These are phyloP conservation scores for Plecturocebus donacophilus DNA, from an alignment of 2,113 vertebrate species.

Conservation along the genomic window DNA sequence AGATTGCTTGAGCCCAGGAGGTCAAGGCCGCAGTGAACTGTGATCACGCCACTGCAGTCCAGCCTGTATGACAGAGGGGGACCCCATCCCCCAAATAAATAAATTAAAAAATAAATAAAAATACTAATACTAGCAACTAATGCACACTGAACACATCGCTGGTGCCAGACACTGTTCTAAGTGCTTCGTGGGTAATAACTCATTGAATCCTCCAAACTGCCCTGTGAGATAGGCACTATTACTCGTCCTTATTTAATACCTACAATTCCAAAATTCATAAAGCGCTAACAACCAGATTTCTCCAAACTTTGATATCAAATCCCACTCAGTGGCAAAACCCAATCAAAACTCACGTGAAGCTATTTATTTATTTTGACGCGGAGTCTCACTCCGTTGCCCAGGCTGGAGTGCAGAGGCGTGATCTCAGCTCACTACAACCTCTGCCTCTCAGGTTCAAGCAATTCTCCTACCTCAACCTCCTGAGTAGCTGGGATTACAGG, in stretches of 20 bases:
- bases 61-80: too few relatives aligned
- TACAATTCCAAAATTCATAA: neutral
- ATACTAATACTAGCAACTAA: neutral
- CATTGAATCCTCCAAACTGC: neutral
- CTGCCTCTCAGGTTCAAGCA: accelerated
- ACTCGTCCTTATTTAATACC: too few relatives aligned
- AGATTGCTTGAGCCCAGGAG: too few relatives aligned
- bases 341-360: neutral
- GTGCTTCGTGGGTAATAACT: neutral
- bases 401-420: too few relatives aligned
- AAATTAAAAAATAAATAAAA: neutral
- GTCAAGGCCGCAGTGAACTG: too few relatives aligned
- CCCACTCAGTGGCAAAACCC: neutral
- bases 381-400: too few relatives aligned
- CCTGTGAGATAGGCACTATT: neutral
- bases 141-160: accelerated
- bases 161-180: neutral
- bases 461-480: too few relatives aligned
- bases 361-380: too few relatives aligned
- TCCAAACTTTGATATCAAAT: neutral
- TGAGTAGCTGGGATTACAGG: too few relatives aligned
- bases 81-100: too few relatives aligned
- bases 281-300: neutral
- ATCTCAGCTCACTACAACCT: too few relatives aligned
- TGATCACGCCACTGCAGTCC: too few relatives aligned